Conservation (phyloP, 2,797 vertebrate genomes). For the Sphenodon punctatus region DNA sequence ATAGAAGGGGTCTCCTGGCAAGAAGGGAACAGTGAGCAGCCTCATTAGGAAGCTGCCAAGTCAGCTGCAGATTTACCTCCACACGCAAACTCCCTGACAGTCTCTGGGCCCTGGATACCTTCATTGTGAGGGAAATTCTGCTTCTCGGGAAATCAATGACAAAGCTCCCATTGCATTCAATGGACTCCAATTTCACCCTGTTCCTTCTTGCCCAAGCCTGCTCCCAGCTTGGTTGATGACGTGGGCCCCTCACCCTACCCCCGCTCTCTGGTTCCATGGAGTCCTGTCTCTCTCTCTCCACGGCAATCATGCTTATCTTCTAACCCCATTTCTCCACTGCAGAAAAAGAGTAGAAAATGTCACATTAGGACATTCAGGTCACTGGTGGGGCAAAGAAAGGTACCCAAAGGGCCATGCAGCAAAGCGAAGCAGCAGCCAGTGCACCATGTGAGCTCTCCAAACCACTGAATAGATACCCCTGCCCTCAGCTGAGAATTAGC, state of each 20-base stretch:
- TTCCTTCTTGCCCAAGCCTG: background rate
- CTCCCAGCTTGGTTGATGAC: background rate
- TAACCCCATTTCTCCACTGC: background rate
- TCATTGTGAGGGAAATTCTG: no score
- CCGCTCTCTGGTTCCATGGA: constrained; percentile 22
- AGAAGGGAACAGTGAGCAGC: background rate
- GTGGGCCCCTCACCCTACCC: background rate
- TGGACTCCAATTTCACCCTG: background rate
- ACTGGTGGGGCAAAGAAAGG: constrained; percentile 24
- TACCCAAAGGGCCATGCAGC: no score
- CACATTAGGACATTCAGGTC: no score
- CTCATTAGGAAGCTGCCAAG: background rate
- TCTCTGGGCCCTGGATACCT: no score
- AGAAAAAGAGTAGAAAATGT: no score
- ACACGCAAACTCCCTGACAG: no score
- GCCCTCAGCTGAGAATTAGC: constrained; percentile 15
- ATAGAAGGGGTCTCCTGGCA: background rate
- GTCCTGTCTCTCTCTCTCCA: constrained; percentile 21
- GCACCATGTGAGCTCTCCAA: background rate
- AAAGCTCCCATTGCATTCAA: no score
- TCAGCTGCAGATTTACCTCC: no score
- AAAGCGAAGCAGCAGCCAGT: background rate
- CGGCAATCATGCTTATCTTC: constrained; percentile 24
- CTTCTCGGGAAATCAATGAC: no score
- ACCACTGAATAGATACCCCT: background rate